A percentile compares a stretch with the other conserved stretches of the same genome.
These are phyloP conservation scores for Gambusia holbrooki DNA, from an alignment of 2,113 vertebrate species.

Conservation along the genomic window DNA sequence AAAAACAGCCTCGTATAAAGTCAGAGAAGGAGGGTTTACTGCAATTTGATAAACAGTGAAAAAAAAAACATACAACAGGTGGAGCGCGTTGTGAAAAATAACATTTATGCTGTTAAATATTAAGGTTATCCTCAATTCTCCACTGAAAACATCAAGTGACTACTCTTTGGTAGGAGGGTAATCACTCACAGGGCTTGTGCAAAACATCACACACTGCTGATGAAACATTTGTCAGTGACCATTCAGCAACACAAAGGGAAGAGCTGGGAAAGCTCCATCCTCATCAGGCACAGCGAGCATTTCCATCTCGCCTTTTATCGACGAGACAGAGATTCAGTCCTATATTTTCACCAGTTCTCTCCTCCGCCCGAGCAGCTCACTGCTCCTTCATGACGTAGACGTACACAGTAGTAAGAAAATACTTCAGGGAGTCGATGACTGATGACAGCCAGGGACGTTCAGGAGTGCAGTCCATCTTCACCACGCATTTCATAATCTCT, in stretches of 20 bases:
- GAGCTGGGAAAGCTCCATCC: constrained; percentile 10
- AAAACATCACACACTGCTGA: constrained; percentile 40
- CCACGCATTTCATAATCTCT: constrained; percentile 91
- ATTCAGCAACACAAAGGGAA: constrained; percentile 32
- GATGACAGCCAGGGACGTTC: constrained; percentile 88
- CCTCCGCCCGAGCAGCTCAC: constrained; percentile 54
- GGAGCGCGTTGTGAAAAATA: constrained; percentile 8
- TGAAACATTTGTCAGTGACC: constrained; percentile 53
- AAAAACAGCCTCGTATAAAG: constrained; percentile 24
- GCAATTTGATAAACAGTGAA: constrained; percentile 20
- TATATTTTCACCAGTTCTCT: not conserved
- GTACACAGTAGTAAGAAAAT: constrained; percentile 89
- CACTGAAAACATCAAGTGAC: constrained; percentile 2
- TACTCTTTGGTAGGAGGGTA: constrained; percentile 66
- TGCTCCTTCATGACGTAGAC: constrained; percentile 90
- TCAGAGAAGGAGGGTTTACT: constrained; percentile 30
- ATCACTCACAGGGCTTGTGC: constrained; percentile 27
- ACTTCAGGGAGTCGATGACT: constrained; percentile 83
- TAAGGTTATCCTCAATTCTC: not conserved
- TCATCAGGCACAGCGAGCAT: constrained; percentile 1
- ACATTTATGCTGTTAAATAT: constrained; percentile 14
- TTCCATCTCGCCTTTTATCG: constrained; percentile 15
- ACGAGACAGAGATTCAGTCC: constrained; percentile 24
- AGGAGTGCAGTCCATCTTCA: constrained; percentile 83
- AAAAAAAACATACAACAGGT: constrained; percentile 17